Conservation (phyloP, 1,140 invertebrate species). For the Sweltsa coloradensis region DNA sequence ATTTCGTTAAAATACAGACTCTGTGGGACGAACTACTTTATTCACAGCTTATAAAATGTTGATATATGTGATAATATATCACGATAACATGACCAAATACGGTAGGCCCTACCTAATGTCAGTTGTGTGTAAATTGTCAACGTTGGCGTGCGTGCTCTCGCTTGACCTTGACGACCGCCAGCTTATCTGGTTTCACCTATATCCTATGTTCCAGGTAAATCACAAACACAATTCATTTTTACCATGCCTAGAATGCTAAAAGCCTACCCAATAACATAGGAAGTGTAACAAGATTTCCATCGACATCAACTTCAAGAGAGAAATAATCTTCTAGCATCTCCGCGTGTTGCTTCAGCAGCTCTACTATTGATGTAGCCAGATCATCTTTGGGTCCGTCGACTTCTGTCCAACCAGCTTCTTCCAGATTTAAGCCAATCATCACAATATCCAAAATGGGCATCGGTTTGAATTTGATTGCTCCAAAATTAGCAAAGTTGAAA, state of each 20-base stretch:
- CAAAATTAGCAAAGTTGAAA: slow-evolving; percentile 87
- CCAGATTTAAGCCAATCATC: slow-evolving; percentile 58
- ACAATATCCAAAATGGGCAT: slow-evolving; percentile 53
- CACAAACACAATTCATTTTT: no score
- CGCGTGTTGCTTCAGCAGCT: slow-evolving; percentile 56
- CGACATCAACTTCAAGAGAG: slow-evolving; percentile 62
- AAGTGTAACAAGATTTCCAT: slow-evolving; percentile 49
- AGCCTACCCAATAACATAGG: slow-evolving; percentile 58
- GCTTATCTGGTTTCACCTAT: no score
- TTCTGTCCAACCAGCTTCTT: slow-evolving; percentile 63
- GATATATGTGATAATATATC: no score
- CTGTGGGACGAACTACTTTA: no score
- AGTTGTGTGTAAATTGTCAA: no score
- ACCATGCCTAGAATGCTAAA: neutral
- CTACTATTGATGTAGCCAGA: slow-evolving; percentile 51
- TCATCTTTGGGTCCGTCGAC: slow-evolving; percentile 63
- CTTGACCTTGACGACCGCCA: no score
- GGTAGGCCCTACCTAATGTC: no score
- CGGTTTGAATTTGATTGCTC: slow-evolving; percentile 56
- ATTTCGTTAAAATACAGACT: no score
- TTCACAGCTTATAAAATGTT: no score
- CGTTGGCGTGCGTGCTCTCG: no score
- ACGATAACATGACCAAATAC: no score
- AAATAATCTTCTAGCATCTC: slow-evolving; percentile 89
- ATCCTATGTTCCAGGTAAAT: no score